phyloP scores from a whole-genome alignment of 2,888 invertebrate genomes.

The Campopleginae sp. region DNA sequence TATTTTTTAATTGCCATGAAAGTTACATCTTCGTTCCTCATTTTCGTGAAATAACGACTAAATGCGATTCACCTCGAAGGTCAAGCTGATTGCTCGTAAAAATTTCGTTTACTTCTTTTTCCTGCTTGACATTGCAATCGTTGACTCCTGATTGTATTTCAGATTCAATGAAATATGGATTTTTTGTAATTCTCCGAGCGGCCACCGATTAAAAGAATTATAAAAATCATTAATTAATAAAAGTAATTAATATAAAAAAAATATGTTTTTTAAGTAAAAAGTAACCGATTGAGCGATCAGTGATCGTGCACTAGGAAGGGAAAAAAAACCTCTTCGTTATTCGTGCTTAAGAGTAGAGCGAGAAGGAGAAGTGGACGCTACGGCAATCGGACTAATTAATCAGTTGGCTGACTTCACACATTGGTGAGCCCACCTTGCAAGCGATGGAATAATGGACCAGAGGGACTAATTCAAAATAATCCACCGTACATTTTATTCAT shows the following conservation, averaged over 20 bases:
- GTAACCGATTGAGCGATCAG: neutral
- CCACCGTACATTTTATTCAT: constrained; percentile 57
- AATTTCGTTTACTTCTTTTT: too few species aligned
- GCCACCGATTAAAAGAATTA: neutral
- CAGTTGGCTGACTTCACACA: constrained; percentile 78
- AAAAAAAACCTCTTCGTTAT: neutral
- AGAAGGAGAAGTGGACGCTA: constrained; percentile 20
- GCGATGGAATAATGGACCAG: constrained; percentile 66
- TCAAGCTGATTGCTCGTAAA: too few species aligned
- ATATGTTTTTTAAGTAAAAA: neutral
- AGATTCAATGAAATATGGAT: too few species aligned
- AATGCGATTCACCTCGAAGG: too few species aligned
- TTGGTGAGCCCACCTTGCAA: constrained; percentile 79
- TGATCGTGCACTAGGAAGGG: neutral
- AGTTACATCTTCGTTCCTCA: neutral
- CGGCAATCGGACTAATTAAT: constrained; percentile 77
- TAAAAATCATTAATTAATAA: neutral
- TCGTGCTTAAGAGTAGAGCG: constrained; percentile 6
- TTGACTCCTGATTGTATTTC: too few species aligned
- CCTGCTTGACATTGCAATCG: too few species aligned
- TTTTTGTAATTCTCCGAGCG: neutral
- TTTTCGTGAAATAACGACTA: too few species aligned
- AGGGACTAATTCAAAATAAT: constrained; percentile 71
- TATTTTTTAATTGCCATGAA: neutral
- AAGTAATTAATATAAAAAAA: neutral